Base-by-base conservation (phyloP, 2,797 vertebrate genomes). In the Lates japonicus region DNA sequence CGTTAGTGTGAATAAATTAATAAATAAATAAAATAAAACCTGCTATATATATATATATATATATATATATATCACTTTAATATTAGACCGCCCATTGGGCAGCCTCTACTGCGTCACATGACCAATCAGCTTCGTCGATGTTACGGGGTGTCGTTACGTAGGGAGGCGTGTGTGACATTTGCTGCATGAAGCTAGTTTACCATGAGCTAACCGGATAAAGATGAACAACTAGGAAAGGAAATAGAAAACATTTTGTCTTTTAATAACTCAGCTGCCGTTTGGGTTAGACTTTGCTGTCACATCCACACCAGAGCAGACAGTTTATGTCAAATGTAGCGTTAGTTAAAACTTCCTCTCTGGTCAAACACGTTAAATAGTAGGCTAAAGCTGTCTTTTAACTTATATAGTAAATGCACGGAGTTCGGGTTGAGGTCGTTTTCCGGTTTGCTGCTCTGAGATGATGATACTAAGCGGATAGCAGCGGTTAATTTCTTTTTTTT, bases 81-180 rank as follows among this genome's bases (percentile, higher is more conserved):
- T 17, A 9, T 31, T 5, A 29, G 20, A 67, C 3, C 35, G 17
- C 49, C 17, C 12, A 88, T 90, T 86, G 86, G 86, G 29, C 65
- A 12, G 2, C 7, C 6, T 20, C 19, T 22, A 0, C 51, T 31
- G 37, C 54, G 69, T 83, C 72, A 69, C 1, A 54, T 42, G 67
- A 48, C 95, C 92, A 94, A 93, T 85, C 83, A 86, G 80, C 39
- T 64, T 73, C 39, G 63, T 76, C 80, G 79, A 83, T 90, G 85
- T 68, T 91, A 22, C 52, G 5, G 57, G 39, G 92, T 86, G 85
- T 66, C 62, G 20, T 87, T 80, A 94, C 89, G 93, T 92, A 88
- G 83, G 85, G 82, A 90, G 90, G 90, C 78, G 88, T 90, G 91
- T 90, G 88, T 96, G 95, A 96, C 95, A 95, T 95, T 95, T 93